Conservation (phyloP, 1,140 invertebrate species). For the Drosophila kohkoa region DNA sequence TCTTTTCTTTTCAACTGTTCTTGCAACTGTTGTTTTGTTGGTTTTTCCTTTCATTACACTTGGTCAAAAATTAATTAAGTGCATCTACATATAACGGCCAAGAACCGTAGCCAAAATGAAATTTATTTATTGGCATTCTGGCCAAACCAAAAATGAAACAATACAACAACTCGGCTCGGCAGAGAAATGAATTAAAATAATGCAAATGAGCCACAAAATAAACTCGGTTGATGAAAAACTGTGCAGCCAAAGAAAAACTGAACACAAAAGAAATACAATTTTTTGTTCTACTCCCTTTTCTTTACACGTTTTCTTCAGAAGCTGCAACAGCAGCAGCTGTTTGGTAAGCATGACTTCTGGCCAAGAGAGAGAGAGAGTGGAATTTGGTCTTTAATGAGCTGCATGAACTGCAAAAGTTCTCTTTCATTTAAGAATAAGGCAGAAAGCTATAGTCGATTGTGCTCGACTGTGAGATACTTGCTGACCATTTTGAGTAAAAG, state of each 20-base stretch:
- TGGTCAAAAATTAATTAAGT: slow-evolving; percentile 67
- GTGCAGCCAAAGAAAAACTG: slow-evolving; percentile 5
- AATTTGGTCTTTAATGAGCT: slow-evolving; percentile 46
- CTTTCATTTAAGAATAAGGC: background rate
- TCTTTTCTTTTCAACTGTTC: slow-evolving; percentile 5
- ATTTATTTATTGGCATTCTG: slow-evolving; percentile 55
- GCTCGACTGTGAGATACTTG: too few species aligned
- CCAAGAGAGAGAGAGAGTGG: background rate
- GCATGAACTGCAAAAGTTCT: slow-evolving; percentile 12
- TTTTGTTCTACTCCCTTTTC: slow-evolving; percentile 22
- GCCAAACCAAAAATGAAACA: slow-evolving; percentile 17
- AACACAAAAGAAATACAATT: slow-evolving; percentile 51
- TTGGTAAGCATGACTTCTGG: slow-evolving; percentile 52
- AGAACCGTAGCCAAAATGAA: slow-evolving; percentile 29
- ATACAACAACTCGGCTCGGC: slow-evolving; percentile 22
- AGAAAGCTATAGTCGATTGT: background rate
- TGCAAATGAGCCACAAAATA: slow-evolving; percentile 75
- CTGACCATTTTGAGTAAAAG: too few species aligned
- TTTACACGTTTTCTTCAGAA: slow-evolving; percentile 19
- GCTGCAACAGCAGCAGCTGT: slow-evolving; percentile 53
- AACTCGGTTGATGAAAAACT: slow-evolving; percentile 32
- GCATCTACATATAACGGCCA: slow-evolving; percentile 47
- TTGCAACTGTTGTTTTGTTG: slow-evolving; percentile 31
- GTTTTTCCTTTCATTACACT: slow-evolving; percentile 28
- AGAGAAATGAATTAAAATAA: slow-evolving; percentile 73